Conservation (phyloP, 2,888 invertebrate genomes). For the Athalia cordata region DNA sequence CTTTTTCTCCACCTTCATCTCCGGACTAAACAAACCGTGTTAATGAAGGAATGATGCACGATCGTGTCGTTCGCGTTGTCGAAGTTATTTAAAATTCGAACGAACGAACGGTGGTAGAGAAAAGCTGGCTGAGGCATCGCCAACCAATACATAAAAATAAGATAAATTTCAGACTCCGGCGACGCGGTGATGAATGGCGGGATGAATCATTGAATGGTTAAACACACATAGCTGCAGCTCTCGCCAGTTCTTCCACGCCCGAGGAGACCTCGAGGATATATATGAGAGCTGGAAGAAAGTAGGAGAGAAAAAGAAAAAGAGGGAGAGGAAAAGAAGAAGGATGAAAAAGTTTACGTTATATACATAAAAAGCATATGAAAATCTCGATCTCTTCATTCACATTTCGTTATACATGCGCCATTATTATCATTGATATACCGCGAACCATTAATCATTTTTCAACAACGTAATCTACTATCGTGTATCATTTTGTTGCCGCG, state of each 20-base stretch:
- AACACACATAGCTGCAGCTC: constrained; percentile 62
- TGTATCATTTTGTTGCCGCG: too few relatives aligned
- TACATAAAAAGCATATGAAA: neutral
- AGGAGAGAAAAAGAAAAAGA: constrained; percentile 8
- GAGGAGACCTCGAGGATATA: too few relatives aligned
- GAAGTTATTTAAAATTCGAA: too few relatives aligned
- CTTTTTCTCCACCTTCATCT: neutral
- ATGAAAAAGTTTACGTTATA: constrained; percentile 43
- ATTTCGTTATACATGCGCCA: neutral
- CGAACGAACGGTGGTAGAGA: constrained; percentile 51
- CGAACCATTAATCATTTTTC: too few relatives aligned
- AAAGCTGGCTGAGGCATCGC: neutral
- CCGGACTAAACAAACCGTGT: constrained; percentile 65
- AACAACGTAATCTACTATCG: too few relatives aligned
- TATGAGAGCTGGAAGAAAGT: constrained; percentile 21
- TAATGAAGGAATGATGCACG: constrained; percentile 68
- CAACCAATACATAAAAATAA: constrained; percentile 67
- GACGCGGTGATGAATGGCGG: constrained; percentile 66
- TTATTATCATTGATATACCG: too few relatives aligned
- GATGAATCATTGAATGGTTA: constrained; percentile 70
- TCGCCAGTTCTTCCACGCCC: neutral
- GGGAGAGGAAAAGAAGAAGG: constrained; percentile 33
- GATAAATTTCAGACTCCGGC: constrained; percentile 67
- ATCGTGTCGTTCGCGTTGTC: constrained; percentile 50
- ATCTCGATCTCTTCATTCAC: neutral